Evolutionary conservation across 2,888 invertebrate genomes (phyloP).

Genomic region (Microplitis manilae): DNA sequence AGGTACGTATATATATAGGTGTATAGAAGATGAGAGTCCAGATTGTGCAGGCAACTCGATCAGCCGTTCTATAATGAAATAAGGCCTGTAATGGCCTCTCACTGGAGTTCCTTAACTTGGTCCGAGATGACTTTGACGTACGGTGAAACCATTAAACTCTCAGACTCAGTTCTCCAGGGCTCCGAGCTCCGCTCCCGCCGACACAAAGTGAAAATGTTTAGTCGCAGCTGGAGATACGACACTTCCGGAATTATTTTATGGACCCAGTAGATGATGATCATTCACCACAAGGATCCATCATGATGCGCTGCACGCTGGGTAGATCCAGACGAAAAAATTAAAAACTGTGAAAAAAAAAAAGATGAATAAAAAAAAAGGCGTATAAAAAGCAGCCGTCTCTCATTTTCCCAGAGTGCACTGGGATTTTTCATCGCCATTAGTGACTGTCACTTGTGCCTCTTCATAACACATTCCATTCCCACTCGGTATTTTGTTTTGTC

Average conservation of each 20-base stretch:
- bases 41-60: constrained; percentile 62
- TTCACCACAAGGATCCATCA: background rate
- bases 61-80: constrained; percentile 66
- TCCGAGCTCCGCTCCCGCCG: background rate
- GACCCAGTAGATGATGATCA: constrained; percentile 15
- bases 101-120: constrained; percentile 61
- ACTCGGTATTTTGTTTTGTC: constrained; percentile 3
- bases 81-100: constrained; percentile 69
- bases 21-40: background rate
- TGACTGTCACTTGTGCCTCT: background rate
- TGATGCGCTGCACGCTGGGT: background rate
- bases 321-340: background rate
- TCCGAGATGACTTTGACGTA: constrained; percentile 52
- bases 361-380: background rate
- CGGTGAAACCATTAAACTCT: constrained; percentile 12
- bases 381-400: background rate
- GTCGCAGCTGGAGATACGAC: constrained; percentile 3
- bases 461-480: constrained; percentile 9
- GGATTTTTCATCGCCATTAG: constrained; percentile 19
- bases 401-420: constrained; percentile 11
- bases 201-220: background rate
- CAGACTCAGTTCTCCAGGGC: constrained; percentile 42
- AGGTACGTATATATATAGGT: background rate
- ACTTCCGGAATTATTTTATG: constrained; percentile 10
- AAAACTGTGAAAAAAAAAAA: constrained; percentile 13